These are phyloP conservation scores for Odontophorus gujanensis DNA, from an alignment of 2,113 vertebrate genomes.

Conservation along the genomic window DNA sequence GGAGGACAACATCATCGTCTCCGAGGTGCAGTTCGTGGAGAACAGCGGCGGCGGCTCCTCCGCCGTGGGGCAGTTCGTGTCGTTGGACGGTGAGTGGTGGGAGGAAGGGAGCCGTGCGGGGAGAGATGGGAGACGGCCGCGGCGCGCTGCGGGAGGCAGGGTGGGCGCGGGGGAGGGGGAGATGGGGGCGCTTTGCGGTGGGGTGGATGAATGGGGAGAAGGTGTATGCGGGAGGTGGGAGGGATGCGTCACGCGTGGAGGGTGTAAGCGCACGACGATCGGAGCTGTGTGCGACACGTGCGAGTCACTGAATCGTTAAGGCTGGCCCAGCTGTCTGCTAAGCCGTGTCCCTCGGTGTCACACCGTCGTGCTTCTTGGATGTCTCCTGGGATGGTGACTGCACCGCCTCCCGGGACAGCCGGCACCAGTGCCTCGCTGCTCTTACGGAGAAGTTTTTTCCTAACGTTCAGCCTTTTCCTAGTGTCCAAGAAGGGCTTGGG, in stretches of 20 bases:
- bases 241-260: background rate
- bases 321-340: no score
- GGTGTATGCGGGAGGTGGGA: background rate
- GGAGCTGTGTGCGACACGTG: no score
- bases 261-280: background rate
- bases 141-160: background rate
- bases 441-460: no score
- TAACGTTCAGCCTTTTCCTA: no score
- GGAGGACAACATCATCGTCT: slow-evolving; percentile 98
- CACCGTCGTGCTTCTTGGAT: no score
- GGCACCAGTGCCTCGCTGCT: no score
- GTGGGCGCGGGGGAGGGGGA: background rate
- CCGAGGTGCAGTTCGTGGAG: slow-evolving; percentile 96
- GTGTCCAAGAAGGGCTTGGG: background rate
- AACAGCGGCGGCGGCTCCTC: slow-evolving; percentile 92
- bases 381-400: no score
- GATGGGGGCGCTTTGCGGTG: no score
- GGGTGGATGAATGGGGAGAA: background rate
- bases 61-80: slow-evolving; percentile 96
- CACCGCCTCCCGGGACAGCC: no score
- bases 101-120: background rate
- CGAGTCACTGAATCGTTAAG: no score
- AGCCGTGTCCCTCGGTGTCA: no score
- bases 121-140: background rate
- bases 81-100: slow-evolving; percentile 85